Evolutionary conservation across 2,113 vertebrate species (phyloP), one percentile per base, ranked within the genome.

Genomic region (Indicator indicator): DNA sequence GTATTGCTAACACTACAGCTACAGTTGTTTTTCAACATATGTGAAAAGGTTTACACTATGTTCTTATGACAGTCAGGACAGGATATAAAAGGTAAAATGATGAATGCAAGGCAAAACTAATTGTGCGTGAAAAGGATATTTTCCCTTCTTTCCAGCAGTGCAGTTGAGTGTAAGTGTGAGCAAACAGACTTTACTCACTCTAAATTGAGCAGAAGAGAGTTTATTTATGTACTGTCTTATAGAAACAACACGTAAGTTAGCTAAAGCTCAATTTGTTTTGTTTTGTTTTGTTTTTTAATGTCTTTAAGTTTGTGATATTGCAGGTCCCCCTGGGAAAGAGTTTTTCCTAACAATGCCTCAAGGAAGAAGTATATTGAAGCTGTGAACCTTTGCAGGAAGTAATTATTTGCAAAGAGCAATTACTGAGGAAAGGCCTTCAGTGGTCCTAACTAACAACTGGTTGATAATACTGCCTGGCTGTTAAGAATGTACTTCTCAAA

Each of bases 181-280:
- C 30, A 88, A 88, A 80, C 33, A 84, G 70, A 64, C 27, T 93
- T 93, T 79, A 67, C 56, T 93, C 27, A 87, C 33, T 77, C 28
- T 86, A 88, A 95, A 88, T 16, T 80, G 76, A 28, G 65, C 62
- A 90, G 76, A 83, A 81, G 42, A 93, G 7, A 70, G 27, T 73
- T 90, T 67, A 76, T 86, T 90, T 91, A 42, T 60, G 88, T 83
- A 33, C 48, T 71, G 38, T 74, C 48, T 80, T 91, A 38, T 71
- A 91, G 67, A 20, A 91, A 69, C 27, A 55, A 65, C 28, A 73
- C 30, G 44, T 14, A 88, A 73, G 94, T 86, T 93, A 82, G 67
- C n/a, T 89, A 84, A 84, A 72, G 63, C 3, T 1, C 0, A 18
- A 58, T 59, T 56, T 23, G 58, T 48, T 59, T 56, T 23, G 58